Percentiles rank a stretch among this genome's conserved stretches.
Evolutionary conservation across 2,113 vertebrate species (phyloP).

Genomic region (Solea solea): DNA sequence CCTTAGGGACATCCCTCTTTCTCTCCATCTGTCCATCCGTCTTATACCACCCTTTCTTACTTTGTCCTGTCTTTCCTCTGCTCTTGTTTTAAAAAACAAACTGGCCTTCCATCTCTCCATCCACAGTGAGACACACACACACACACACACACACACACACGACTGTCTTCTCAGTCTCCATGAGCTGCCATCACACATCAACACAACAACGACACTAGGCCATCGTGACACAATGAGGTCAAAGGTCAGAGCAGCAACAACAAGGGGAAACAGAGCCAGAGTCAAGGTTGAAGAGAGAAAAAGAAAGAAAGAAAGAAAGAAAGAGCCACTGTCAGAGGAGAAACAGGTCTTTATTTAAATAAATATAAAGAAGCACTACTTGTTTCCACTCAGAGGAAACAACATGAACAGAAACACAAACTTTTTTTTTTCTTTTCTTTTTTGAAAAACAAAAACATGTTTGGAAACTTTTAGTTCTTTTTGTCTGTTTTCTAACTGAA

Average conservation of each 20-base stretch:
- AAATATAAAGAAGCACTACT: conserved; percentile 62
- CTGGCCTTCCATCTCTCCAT: background rate
- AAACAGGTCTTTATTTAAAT: conserved; percentile 71
- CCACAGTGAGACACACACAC: background rate
- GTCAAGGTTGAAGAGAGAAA: conserved; percentile 43
- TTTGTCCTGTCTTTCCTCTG: background rate
- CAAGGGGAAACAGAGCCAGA: conserved; percentile 8
- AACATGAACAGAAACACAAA: conserved; percentile 13
- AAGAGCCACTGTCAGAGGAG: conserved; percentile 4
- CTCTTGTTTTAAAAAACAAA: background rate
- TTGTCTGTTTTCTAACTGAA: conserved; percentile 19
- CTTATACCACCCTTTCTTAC: background rate
- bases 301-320: background rate
- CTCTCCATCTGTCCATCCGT: background rate
- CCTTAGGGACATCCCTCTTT: conserved; percentile 33
- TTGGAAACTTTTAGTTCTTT: conserved; percentile 1
- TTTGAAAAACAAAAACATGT: background rate
- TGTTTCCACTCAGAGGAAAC: conserved; percentile 27
- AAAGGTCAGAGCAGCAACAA: conserved; percentile 59
- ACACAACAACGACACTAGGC: conserved; percentile 8
- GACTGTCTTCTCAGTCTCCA: background rate
- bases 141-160: background rate
- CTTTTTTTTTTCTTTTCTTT: background rate
- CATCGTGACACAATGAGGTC: conserved; percentile 46
- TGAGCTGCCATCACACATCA: conserved; percentile 29